phyloP scores from a whole-genome alignment of 1,140 invertebrate genomes.

The Agrilus planipennis region DNA sequence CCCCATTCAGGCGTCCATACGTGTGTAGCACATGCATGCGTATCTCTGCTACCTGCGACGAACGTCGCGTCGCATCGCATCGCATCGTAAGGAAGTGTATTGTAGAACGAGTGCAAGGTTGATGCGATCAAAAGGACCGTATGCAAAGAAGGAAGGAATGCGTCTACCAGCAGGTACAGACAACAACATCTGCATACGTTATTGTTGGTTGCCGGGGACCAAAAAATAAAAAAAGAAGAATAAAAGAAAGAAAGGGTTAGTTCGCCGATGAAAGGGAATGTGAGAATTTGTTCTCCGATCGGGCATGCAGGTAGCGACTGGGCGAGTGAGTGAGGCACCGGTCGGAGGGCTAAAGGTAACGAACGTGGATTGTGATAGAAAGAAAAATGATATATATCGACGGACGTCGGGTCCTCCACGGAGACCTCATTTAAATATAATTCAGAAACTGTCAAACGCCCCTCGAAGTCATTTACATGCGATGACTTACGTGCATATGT shows the following conservation, averaged over 20 bases:
- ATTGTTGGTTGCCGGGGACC: constrained; percentile 11
- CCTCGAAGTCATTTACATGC: constrained; percentile 27
- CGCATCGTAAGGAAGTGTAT: too few relatives aligned
- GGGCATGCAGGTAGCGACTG: too few relatives aligned
- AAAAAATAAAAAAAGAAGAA: too few relatives aligned
- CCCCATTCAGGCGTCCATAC: too few relatives aligned
- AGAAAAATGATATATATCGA: constrained; percentile 28
- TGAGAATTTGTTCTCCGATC: constrained; percentile 19
- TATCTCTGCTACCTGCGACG: too few relatives aligned
- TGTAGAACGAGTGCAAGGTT: too few relatives aligned
- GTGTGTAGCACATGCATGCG: too few relatives aligned
- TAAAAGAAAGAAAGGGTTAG: too few relatives aligned
- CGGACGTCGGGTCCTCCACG: constrained; percentile 15
- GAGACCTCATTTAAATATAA: constrained; percentile 30
- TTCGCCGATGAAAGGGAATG: constrained; percentile 13
- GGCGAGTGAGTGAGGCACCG: too few relatives aligned
- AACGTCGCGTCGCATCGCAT: too few relatives aligned
- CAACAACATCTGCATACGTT: constrained; percentile 25
- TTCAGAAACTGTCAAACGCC: constrained; percentile 30
- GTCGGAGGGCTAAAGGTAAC: constrained; percentile 22
- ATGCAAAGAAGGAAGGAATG: constrained; percentile 29
- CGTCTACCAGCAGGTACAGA: constrained; percentile 26
- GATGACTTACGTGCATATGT: too few relatives aligned
- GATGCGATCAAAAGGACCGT: too few relatives aligned
- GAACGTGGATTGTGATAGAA: constrained; percentile 25